Percentiles rank a stretch among this genome's conserved stretches.
Conservation (phyloP, 2,113 vertebrate genomes). For the Nansenia antarctica region DNA sequence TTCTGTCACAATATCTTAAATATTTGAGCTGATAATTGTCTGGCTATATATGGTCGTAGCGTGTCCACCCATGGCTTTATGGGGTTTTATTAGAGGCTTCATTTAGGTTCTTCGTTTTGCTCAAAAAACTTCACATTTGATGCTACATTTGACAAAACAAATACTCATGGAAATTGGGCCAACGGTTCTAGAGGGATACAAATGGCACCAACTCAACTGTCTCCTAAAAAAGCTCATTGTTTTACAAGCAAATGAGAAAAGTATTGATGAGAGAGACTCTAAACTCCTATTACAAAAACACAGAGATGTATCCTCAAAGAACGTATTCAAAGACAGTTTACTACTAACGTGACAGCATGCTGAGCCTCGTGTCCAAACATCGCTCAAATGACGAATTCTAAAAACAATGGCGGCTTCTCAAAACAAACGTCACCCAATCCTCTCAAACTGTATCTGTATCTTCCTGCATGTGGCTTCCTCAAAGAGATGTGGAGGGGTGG, state of each 20-base stretch:
- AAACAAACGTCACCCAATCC: too few relatives aligned
- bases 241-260: constrained; percentile 19
- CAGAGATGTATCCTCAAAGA: constrained; percentile 1
- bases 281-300: constrained; percentile 36
- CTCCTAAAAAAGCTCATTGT: constrained; percentile 1
- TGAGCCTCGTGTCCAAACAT: too few relatives aligned
- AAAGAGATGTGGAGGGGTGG: too few relatives aligned
- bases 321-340: neutral
- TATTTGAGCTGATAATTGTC: constrained; percentile 62
- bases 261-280: constrained; percentile 13
- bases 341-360: too few relatives aligned
- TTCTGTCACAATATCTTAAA: constrained; percentile 69
- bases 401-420: too few relatives aligned
- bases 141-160: constrained; percentile 55
- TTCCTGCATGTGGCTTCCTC: too few relatives aligned
- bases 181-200: constrained; percentile 26
- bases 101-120: constrained; percentile 36
- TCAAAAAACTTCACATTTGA: constrained; percentile 35
- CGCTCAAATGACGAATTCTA: too few relatives aligned
- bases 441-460: too few relatives aligned
- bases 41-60: constrained; percentile 21
- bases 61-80: constrained; percentile 18
- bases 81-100: too few relatives aligned
- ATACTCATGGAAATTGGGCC: constrained; percentile 26
- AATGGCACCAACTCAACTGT: constrained; percentile 36